phyloP scores from a whole-genome alignment of 2,113 vertebrate genomes.

The Albula goreensis region DNA sequence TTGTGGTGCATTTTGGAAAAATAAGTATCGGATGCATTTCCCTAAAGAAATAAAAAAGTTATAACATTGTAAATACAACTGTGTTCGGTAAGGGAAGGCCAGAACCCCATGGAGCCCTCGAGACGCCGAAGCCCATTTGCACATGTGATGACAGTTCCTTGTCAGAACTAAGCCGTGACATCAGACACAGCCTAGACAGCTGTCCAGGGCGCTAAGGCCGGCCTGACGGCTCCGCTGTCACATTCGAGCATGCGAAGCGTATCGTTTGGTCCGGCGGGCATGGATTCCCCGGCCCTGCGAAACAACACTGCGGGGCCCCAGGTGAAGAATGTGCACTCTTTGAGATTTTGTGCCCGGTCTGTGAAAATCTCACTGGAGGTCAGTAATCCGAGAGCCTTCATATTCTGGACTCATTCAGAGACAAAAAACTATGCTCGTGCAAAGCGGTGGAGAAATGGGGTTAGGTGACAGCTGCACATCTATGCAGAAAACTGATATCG shows the following conservation, averaged over 20 bases:
- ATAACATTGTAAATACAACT: too few species aligned
- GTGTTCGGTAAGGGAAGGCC: too few species aligned
- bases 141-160: constrained; percentile 29
- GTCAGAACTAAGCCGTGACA: constrained; percentile 22
- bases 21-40: too few species aligned
- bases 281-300: constrained; percentile 17
- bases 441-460: neutral
- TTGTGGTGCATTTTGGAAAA: too few species aligned
- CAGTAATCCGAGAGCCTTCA: neutral
- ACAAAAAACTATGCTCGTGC: neutral
- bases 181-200: constrained; percentile 35
- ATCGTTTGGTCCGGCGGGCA: constrained; percentile 17
- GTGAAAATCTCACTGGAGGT: constrained; percentile 9
- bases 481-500: neutral
- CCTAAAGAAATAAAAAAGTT: too few species aligned
- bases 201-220: constrained; percentile 23
- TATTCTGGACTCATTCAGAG: neutral
- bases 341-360: constrained; percentile 25
- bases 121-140: constrained; percentile 41
- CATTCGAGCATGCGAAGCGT: constrained; percentile 19
- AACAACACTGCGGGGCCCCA: constrained; percentile 3
- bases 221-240: constrained; percentile 41
- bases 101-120: neutral
- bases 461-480: neutral
- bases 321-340: constrained; percentile 28